phyloP scores from a whole-genome alignment of 30 jellyfish, hydroid and myxozoan species.

The Turritopsis rubra region DNA sequence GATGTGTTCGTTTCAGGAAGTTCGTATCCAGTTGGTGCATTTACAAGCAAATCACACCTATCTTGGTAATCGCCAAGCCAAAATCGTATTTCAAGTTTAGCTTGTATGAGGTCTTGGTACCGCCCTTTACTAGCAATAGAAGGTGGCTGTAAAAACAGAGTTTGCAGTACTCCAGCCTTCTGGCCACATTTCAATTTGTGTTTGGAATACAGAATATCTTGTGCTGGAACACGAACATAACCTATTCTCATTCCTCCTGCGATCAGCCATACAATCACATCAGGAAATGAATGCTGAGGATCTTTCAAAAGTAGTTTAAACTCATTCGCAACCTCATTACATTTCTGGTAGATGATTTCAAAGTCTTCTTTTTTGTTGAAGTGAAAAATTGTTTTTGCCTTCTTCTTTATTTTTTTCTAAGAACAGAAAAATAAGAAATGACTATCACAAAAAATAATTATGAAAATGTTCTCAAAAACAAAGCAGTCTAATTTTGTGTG shows the following conservation, averaged over 20 bases:
- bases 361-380: background rate
- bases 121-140: constrained; percentile 25
- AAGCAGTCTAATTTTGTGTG: too few relatives aligned
- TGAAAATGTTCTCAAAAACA: too few relatives aligned
- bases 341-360: background rate
- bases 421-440: background rate
- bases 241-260: constrained; percentile 64
- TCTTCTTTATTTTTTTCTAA: background rate
- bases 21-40: constrained; percentile 4
- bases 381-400: background rate
- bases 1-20: background rate
- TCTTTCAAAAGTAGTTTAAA: constrained; percentile 9
- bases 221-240: constrained; percentile 70
- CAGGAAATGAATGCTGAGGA: constrained; percentile 88
- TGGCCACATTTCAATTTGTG: constrained; percentile 40
- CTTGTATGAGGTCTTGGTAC: constrained; percentile 36
- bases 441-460: too few relatives aligned
- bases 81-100: constrained; percentile 49
- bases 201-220: constrained; percentile 44
- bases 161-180: constrained; percentile 34
- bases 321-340: background rate
- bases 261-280: constrained; percentile 58
- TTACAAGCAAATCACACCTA: constrained; percentile 10
- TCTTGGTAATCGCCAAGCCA: constrained; percentile 65
- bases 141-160: constrained; percentile 37